Percentiles rank a stretch among this genome's conserved stretches.
These are phyloP conservation scores for Eurosta solidaginis DNA, from an alignment of 1,140 invertebrate species.

Conservation along the genomic window DNA sequence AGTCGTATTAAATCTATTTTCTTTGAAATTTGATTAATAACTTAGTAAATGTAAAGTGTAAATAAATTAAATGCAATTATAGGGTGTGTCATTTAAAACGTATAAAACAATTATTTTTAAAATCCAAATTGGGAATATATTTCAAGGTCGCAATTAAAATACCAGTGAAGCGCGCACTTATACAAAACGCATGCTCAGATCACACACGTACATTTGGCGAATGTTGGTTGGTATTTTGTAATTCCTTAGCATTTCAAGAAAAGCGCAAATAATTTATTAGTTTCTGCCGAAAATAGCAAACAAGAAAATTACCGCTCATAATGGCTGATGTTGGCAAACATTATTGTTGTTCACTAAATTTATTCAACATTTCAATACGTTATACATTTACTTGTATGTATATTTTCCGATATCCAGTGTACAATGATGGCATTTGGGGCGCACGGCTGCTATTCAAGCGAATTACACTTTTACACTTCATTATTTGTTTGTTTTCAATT, in stretches of 20 bases:
- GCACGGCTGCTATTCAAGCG: background rate
- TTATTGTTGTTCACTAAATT: background rate
- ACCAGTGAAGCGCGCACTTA: background rate
- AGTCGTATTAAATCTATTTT: too few relatives aligned
- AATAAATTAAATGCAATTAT: too few relatives aligned
- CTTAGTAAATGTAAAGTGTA: too few relatives aligned
- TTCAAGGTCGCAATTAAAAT: conserved; percentile 25
- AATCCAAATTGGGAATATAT: background rate
- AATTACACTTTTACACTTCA: background rate
- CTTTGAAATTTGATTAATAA: too few relatives aligned
- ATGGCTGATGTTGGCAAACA: conserved; percentile 19
- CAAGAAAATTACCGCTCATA: conserved; percentile 19
- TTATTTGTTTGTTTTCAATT: background rate
- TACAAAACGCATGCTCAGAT: background rate
- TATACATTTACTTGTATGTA: background rate
- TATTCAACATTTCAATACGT: background rate
- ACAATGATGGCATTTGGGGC: background rate
- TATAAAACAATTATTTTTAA: too few relatives aligned
- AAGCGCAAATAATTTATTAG: conserved; percentile 8
- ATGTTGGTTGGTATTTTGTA: background rate
- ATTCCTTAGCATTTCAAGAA: background rate
- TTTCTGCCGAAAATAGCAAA: conserved; percentile 9
- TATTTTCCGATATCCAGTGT: background rate
- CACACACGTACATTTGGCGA: background rate
- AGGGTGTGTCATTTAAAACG: background rate